Conservation (phyloP, 2,888 invertebrate species). For the Noctua comes region DNA sequence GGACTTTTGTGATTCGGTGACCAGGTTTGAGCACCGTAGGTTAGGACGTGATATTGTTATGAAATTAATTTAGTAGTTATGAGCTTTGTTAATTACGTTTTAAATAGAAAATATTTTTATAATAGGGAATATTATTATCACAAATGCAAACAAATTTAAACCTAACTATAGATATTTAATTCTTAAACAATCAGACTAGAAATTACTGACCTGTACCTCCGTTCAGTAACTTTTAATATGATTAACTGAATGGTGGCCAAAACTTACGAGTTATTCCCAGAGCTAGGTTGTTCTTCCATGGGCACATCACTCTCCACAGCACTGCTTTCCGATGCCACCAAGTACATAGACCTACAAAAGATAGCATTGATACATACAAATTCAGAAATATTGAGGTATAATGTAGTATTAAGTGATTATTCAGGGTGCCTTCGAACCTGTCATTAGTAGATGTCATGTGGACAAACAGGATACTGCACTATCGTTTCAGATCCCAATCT, state of each 20-base stretch:
- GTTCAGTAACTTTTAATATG: background rate
- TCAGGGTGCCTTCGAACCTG: background rate
- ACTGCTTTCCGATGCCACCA: slow-evolving; percentile 88
- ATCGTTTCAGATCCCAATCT: background rate
- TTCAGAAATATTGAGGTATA: background rate
- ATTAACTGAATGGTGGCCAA: background rate
- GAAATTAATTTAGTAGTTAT: background rate
- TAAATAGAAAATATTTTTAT: background rate
- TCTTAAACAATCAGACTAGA: no score
- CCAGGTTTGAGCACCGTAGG: no score
- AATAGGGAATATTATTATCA: background rate
- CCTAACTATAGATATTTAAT: background rate
- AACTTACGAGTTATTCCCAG: slow-evolving; percentile 85
- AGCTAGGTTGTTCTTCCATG: slow-evolving; percentile 81
- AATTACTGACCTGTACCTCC: no score
- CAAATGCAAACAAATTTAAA: background rate
- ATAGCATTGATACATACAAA: background rate
- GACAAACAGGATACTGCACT: background rate
- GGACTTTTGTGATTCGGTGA: no score
- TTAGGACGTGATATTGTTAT: slow-evolving; percentile 24
- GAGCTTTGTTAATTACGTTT: background rate
- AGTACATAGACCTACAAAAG: slow-evolving; percentile 84
- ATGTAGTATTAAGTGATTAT: background rate
- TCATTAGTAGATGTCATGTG: background rate
- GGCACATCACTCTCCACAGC: slow-evolving; percentile 87